These are phyloP conservation scores for Uromys caudimaculatus DNA, from an alignment of 2,797 vertebrate species.

Conservation along the genomic window DNA sequence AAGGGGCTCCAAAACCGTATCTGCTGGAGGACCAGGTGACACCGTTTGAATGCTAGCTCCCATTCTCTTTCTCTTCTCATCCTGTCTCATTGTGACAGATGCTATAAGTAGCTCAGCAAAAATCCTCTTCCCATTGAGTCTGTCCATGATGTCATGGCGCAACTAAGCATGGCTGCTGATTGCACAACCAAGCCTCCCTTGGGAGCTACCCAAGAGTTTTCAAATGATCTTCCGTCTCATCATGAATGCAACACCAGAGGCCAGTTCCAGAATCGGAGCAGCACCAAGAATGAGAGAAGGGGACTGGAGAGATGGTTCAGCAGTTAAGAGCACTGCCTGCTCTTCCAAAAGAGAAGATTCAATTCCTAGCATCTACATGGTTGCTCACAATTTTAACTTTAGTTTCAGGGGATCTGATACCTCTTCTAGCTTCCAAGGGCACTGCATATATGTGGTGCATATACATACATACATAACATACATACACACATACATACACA, in stretches of 20 bases:
- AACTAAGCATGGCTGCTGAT: accelerated
- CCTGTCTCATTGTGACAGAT: neutral
- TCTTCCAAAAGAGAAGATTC: neutral
- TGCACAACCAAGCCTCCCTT: neutral
- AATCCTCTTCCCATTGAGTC: neutral
- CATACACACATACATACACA: neutral
- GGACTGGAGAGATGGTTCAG: neutral
- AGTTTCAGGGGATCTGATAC: neutral
- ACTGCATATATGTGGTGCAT: neutral
- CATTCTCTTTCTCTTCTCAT: neutral
- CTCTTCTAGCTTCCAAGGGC: neutral
- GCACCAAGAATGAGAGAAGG: neutral
- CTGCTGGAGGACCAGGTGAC: neutral
- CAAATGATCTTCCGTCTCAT: neutral
- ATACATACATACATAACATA: neutral
- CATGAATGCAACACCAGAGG: neutral
- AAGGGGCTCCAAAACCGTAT: accelerated
- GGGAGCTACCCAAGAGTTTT: neutral
- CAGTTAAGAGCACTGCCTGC: neutral
- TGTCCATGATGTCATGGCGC: neutral
- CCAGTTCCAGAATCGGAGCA: neutral
- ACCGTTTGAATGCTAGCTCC: too few species aligned
- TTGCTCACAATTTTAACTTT: neutral
- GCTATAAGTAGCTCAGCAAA: neutral
- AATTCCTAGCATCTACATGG: neutral